Evolutionary conservation across 1,140 invertebrate genomes (phyloP).

Genomic region (Drosophila fuyamai): DNA sequence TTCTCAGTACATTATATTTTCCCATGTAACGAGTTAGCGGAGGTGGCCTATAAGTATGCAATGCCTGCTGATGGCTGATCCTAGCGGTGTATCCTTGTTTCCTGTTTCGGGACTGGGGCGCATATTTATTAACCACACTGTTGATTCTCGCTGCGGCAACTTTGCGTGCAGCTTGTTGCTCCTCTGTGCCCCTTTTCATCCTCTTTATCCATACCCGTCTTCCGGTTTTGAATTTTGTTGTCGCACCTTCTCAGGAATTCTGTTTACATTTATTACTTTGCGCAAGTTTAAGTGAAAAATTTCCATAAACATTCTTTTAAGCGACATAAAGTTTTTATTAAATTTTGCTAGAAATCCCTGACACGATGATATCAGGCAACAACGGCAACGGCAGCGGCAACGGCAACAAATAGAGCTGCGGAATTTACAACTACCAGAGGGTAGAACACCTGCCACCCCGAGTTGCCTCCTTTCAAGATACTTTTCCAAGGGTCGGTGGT

Average conservation of each 20-base stretch:
- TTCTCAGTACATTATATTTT: neutral
- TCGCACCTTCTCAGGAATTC: conserved; percentile 84
- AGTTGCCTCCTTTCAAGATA: conserved; percentile 51
- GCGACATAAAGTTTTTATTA: conserved; percentile 84
- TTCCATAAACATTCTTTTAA: conserved; percentile 84
- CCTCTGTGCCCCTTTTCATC: neutral
- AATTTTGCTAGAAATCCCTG: conserved; percentile 80
- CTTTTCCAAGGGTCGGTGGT: conserved; percentile 22
- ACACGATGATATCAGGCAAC: conserved; percentile 63
- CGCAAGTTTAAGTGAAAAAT: conserved; percentile 84
- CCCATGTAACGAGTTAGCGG: conserved; percentile 4
- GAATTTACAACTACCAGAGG: conserved; percentile 76
- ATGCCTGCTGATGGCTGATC: conserved; percentile 62
- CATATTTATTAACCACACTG: conserved; percentile 82
- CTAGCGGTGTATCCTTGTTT: conserved; percentile 51
- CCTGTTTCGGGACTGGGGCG: conserved; percentile 42
- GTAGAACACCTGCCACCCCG: conserved; percentile 17
- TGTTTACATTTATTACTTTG: conserved; percentile 84
- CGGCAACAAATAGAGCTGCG: conserved; percentile 76
- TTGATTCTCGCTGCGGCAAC: conserved; percentile 69
- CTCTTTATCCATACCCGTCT: conserved; percentile 1
- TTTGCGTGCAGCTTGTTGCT: conserved; percentile 73
- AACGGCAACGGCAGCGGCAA: conserved; percentile 33
- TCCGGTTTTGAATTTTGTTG: conserved; percentile 76
- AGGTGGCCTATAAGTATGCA: conserved; percentile 59